Evolutionary conservation across 2,888 invertebrate genomes (phyloP).

Genomic region (Trachelus tabidus): DNA sequence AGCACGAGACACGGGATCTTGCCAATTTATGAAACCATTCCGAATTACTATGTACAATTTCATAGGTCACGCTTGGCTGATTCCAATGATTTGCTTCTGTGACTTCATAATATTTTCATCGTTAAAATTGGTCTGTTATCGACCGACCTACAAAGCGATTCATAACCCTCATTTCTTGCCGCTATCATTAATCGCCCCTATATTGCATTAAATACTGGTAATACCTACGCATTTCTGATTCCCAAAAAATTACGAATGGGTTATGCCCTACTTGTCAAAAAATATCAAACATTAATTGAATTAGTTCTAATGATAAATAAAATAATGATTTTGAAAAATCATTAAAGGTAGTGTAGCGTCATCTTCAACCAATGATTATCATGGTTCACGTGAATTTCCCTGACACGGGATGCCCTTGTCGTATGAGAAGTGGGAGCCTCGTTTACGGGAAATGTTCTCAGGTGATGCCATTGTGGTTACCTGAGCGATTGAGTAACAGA

Average conservation of each 20-base stretch:
- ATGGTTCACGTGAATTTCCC: conserved; percentile 34
- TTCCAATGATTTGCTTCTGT: background rate
- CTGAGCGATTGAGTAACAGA: conserved; percentile 46
- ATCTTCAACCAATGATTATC: background rate
- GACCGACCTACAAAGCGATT: conserved; percentile 15
- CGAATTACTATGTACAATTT: background rate
- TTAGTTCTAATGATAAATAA: too few species aligned
- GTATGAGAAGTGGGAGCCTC: conserved; percentile 45
- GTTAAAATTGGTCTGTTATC: background rate
- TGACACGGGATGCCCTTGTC: conserved; percentile 37
- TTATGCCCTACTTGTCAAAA: background rate
- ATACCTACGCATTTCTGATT: background rate
- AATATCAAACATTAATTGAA: background rate
- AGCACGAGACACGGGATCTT: background rate
- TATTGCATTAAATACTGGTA: background rate
- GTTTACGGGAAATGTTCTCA: conserved; percentile 61
- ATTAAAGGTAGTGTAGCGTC: background rate
- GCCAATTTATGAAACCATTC: background rate
- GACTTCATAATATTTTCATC: background rate
- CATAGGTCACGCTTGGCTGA: background rate
- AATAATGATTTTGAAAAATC: background rate
- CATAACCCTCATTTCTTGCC: conserved; percentile 15
- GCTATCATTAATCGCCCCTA: background rate
- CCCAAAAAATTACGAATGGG: background rate
- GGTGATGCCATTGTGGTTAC: conserved; percentile 52